Evolutionary conservation across 2,888 invertebrate genomes (phyloP).

Genomic region (Adelphocoris suturalis): DNA sequence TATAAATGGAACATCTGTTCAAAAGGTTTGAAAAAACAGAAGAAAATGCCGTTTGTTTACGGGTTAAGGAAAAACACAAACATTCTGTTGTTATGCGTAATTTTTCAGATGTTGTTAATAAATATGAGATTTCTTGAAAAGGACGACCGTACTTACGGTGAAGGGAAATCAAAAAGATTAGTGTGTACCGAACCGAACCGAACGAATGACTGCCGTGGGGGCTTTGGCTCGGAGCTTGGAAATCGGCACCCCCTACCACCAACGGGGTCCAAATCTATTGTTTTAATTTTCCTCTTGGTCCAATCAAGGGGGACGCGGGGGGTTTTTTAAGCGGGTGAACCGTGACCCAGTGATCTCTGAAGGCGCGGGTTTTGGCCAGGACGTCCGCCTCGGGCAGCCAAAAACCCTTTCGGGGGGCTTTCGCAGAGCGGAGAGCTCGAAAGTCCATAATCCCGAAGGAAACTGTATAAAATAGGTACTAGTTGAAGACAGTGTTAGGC

Average conservation of each 20-base stretch:
- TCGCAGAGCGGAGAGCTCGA: too few species aligned
- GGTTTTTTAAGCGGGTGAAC: conserved; percentile 33
- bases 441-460: too few species aligned
- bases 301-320: conserved; percentile 11
- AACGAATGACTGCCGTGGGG: conserved; percentile 56
- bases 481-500: too few species aligned
- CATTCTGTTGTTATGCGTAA: neutral
- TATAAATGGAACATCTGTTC: neutral
- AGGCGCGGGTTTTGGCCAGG: neutral
- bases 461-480: too few species aligned
- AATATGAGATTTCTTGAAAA: neutral
- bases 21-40: neutral
- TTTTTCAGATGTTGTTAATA: neutral
- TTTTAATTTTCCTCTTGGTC: conserved; percentile 14
- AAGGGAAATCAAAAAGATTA: neutral
- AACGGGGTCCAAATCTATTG: conserved; percentile 3
- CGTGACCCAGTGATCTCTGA: conserved; percentile 45
- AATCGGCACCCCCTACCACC: conserved; percentile 1
- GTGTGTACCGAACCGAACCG: conserved; percentile 60
- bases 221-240: conserved; percentile 63
- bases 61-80: neutral
- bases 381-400: neutral
- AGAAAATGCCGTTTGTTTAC: neutral
- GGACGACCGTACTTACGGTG: neutral
- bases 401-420: neutral